Percentiles rank a stretch among this genome's conserved stretches.
phyloP scores from a whole-genome alignment of 1,140 invertebrate species.

The Chlorops oryzae region DNA sequence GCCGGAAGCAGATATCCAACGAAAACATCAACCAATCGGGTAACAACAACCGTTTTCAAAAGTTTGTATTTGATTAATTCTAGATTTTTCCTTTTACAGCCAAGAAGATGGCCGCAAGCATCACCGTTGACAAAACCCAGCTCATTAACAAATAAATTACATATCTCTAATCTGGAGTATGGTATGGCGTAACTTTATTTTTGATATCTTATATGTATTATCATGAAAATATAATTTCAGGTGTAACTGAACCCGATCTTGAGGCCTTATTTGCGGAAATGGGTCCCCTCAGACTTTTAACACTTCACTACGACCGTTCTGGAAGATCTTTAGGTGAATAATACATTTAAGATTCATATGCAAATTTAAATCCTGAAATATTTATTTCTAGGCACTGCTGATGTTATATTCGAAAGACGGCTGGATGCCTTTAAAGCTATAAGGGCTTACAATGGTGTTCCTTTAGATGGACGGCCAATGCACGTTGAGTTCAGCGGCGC shows the following conservation, averaged over 20 bases:
- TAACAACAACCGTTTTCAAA: no score
- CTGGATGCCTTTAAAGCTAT: conserved; percentile 87
- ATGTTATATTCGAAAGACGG: conserved; percentile 85
- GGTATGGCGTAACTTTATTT: no score
- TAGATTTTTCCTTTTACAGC: neutral
- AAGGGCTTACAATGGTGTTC: conserved; percentile 94
- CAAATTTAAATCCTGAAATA: neutral
- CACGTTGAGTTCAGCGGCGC: no score
- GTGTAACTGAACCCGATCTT: neutral
- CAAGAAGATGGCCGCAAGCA: neutral
- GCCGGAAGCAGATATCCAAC: neutral
- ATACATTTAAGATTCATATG: neutral
- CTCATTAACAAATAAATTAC: neutral
- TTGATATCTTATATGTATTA: no score
- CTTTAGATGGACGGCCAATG: conserved; percentile 88
- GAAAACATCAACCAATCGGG: neutral
- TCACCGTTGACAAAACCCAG: neutral
- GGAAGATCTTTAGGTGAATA: neutral
- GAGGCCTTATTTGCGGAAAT: neutral
- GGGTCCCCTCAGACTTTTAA: neutral
- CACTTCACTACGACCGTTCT: neutral
- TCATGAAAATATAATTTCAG: no score
- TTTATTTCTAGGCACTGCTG: conserved; percentile 67
- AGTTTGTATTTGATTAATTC: no score
- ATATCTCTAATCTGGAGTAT: neutral